These are phyloP conservation scores for Champsocephalus gunnari DNA, from an alignment of 2,797 vertebrate genomes.

Conservation along the genomic window DNA sequence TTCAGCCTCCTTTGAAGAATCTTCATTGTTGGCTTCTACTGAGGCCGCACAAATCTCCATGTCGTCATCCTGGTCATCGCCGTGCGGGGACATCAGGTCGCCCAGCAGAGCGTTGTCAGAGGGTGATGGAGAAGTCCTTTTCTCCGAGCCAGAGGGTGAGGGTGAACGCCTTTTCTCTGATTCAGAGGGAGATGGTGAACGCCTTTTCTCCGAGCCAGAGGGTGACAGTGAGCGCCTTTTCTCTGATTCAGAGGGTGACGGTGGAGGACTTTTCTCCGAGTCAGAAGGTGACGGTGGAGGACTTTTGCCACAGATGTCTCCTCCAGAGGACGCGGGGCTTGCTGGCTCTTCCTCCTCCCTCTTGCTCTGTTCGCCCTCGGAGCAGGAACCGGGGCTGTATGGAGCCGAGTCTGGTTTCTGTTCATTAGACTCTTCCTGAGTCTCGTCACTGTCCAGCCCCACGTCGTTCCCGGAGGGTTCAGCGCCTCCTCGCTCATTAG, in stretches of 20 bases:
- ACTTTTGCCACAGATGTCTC: conserved; percentile 37
- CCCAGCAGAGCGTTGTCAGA: conserved; percentile 25
- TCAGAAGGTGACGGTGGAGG: background rate
- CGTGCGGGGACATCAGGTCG: conserved; percentile 45
- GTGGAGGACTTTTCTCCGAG: too few species aligned
- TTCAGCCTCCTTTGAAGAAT: conserved; percentile 37
- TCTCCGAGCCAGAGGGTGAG: conserved; percentile 26
- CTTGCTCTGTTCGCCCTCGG: conserved; percentile 23
- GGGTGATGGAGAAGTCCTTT: too few species aligned
- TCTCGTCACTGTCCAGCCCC: conserved; percentile 45
- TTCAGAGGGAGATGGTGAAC: background rate
- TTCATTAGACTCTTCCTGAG: conserved; percentile 53
- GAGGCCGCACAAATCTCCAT: conserved; percentile 52
- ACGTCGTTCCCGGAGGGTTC: conserved; percentile 26
- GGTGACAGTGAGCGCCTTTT: background rate
- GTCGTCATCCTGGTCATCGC: conserved; percentile 39
- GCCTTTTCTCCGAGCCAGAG: background rate
- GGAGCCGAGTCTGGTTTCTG: conserved; percentile 30
- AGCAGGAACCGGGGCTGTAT: conserved; percentile 49
- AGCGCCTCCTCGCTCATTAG: conserved; percentile 21
- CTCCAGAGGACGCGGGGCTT: conserved; percentile 42
- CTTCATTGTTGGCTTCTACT: conserved; percentile 31
- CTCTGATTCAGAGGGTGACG: conserved; percentile 19
- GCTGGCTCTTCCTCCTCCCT: conserved; percentile 41
- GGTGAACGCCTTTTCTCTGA: conserved; percentile 22